phyloP scores from a whole-genome alignment of 2,888 invertebrate species.

The Drosophila gaucha region DNA sequence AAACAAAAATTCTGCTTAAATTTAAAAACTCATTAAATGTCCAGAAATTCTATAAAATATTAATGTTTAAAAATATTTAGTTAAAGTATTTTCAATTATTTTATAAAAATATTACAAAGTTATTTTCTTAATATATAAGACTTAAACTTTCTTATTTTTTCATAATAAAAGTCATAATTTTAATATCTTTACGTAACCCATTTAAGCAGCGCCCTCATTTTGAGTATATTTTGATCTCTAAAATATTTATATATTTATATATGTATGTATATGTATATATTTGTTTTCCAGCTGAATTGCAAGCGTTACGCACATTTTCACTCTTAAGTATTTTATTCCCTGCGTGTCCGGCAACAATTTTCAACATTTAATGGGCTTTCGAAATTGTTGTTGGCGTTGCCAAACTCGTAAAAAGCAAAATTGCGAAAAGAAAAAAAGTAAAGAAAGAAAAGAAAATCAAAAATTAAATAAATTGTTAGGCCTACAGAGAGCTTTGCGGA shows the following conservation, averaged over 20 bases:
- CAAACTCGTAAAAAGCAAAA: slow-evolving; percentile 60
- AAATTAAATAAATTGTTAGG: slow-evolving; percentile 22
- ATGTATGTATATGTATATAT: slow-evolving; percentile 1
- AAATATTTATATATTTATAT: neutral
- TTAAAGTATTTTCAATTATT: too few species aligned
- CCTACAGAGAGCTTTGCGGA: slow-evolving; percentile 37
- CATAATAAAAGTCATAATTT: neutral
- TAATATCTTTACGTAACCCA: slow-evolving; percentile 8
- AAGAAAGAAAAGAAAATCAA: slow-evolving; percentile 4
- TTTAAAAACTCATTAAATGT: too few species aligned
- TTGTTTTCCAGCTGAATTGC: slow-evolving; percentile 12
- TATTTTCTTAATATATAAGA: neutral
- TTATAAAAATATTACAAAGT: neutral
- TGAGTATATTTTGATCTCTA: slow-evolving; percentile 3
- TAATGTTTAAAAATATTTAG: too few species aligned
- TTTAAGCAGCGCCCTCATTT: slow-evolving; percentile 22
- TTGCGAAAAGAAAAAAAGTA: slow-evolving; percentile 34
- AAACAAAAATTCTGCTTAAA: too few species aligned
- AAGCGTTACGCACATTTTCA: slow-evolving; percentile 62
- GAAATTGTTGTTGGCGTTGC: slow-evolving; percentile 63
- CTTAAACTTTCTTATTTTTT: neutral
- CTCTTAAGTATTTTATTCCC: slow-evolving; percentile 49
- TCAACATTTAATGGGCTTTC: slow-evolving; percentile 57
- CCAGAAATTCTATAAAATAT: too few species aligned
- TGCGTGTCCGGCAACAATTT: slow-evolving; percentile 70